A percentile compares a stretch with the other conserved stretches of the same genome.
These are phyloP conservation scores for Exaiptasia diaphana DNA, from an alignment of 64 coral and sea anemone genomes.

Conservation along the genomic window DNA sequence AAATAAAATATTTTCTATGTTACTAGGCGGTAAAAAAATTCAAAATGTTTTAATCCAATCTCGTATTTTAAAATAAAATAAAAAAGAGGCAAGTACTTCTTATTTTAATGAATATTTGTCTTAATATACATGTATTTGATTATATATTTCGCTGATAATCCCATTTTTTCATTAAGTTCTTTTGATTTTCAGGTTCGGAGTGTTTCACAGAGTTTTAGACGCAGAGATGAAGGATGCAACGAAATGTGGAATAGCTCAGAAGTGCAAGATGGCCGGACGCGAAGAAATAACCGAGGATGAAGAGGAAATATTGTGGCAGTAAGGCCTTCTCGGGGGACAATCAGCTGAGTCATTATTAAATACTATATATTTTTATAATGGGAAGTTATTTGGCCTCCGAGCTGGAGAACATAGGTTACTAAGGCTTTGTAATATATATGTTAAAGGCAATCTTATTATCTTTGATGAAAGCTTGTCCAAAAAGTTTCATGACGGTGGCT, in stretches of 20 bases:
- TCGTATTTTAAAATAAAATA: too few relatives aligned
- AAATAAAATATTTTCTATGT: too few relatives aligned
- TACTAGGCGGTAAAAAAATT: too few relatives aligned
- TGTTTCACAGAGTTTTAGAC: slow-evolving; percentile 44
- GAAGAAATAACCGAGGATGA: slow-evolving; percentile 17
- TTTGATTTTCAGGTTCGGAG: slow-evolving; percentile 27
- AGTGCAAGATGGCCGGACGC: slow-evolving; percentile 28
- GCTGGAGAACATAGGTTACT: slow-evolving; percentile 32
- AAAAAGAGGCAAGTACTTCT: too few relatives aligned
- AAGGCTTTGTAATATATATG: slow-evolving; percentile 1
- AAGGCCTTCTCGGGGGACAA: slow-evolving; percentile 37
- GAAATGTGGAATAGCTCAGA: slow-evolving; percentile 40
- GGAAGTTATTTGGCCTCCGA: slow-evolving; percentile 7
- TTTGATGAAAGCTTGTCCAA: slow-evolving; percentile 14
- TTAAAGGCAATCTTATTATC: slow-evolving; percentile 12
- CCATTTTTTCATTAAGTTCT: too few relatives aligned
- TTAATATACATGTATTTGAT: too few relatives aligned
- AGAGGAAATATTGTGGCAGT: neutral
- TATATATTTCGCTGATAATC: too few relatives aligned
- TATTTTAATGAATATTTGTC: too few relatives aligned
- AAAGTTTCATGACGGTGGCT: slow-evolving; percentile 1
- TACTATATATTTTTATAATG: slow-evolving; percentile 7
- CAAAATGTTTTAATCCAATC: too few relatives aligned
- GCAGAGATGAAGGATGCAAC: slow-evolving; percentile 54
- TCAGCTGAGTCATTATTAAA: slow-evolving; percentile 26